Base-by-base conservation (phyloP, 2,888 invertebrate species). In the Bruchidius siliquastri region DNA sequence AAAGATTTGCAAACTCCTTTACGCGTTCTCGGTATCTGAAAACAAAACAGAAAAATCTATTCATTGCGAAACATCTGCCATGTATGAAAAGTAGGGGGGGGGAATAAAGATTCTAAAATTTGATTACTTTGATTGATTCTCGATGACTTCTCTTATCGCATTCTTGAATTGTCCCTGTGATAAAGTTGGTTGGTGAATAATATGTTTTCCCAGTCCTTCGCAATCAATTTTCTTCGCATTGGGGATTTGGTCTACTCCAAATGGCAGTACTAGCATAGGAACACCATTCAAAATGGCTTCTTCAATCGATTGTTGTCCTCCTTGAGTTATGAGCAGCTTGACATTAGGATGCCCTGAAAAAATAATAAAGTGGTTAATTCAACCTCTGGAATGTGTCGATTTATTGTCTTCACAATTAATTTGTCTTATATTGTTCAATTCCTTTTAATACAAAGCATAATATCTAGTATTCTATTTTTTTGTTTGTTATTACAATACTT, bases 221-320 rank as follows among this genome's bases (percentile, higher is more conserved):
- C 71, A 22, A 32, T 70, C 74, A 67, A 76, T 72, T 26, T 70
- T 32, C 21, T 32, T 72, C 6, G 74, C 74, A 20, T 76, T 76
- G 0, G 71, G 22, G 6, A 72, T 70, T 72, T 87, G 86, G 71
- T 87, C 86, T 0, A 79, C 84, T 0, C 84, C 74, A 79, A 86
- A 82, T 10, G 86, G 86, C 21, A 87, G 72, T 20, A 83, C 86
- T 1, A 87, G 79, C 0, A 87, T 72, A 2, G 87, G 87, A 0
- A 86, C 85, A 20, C 83, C 85, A 13, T 84, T 84, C 26, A 78
- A 80, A 3, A 86, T 81, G 0, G 86, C 84, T 72, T 87, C 87
- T 2, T 85, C 85, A 0, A 84, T 83, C 0, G 87, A 87, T 70
- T 86, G 86, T 3, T 85, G 75, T 3, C 87, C 76, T 22, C 75